Conservation (phyloP, 2,113 vertebrate genomes). For the Pholis gunnellus region DNA sequence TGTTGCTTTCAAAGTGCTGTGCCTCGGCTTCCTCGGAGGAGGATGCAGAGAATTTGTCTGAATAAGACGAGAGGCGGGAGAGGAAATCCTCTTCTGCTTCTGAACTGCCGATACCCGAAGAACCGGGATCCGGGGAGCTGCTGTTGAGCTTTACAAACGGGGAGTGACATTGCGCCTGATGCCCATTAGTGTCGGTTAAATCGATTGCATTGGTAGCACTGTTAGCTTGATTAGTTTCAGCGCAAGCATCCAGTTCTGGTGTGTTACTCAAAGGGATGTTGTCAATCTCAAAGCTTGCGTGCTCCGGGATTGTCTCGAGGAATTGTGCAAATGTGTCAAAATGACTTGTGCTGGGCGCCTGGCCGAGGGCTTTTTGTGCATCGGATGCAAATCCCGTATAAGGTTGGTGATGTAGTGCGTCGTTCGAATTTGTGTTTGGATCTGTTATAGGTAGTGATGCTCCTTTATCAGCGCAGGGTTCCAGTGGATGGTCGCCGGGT, state of each 20-base stretch:
- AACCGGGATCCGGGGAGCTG: constrained; percentile 61
- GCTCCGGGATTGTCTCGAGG: constrained; percentile 69
- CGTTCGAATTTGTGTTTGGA: constrained; percentile 25
- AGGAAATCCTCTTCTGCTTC: constrained; percentile 64
- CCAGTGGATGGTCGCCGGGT: constrained; percentile 12
- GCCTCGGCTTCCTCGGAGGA: constrained; percentile 62
- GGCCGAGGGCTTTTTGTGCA: neutral
- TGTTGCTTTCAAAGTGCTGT: constrained; percentile 34
- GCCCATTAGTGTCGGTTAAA: constrained; percentile 29
- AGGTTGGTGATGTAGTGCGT: constrained; percentile 21
- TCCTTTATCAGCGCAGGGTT: constrained; percentile 36
- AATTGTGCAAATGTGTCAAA: constrained; percentile 42
- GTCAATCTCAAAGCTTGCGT: constrained; percentile 41
- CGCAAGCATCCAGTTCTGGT: neutral
- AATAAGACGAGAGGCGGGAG: constrained; percentile 65
- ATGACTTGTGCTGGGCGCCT: constrained; percentile 19
- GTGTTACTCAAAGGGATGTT: constrained; percentile 10
- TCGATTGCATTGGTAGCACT: constrained; percentile 32
- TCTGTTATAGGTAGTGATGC: neutral
- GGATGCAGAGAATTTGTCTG: constrained; percentile 61
- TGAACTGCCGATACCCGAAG: constrained; percentile 70
- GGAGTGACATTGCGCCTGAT: neutral
- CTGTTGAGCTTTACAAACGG: constrained; percentile 16
- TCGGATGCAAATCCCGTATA: neutral
- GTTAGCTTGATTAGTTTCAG: constrained; percentile 32